phyloP scores from a whole-genome alignment of 23 tunicate species.

The Corella eumyota region DNA sequence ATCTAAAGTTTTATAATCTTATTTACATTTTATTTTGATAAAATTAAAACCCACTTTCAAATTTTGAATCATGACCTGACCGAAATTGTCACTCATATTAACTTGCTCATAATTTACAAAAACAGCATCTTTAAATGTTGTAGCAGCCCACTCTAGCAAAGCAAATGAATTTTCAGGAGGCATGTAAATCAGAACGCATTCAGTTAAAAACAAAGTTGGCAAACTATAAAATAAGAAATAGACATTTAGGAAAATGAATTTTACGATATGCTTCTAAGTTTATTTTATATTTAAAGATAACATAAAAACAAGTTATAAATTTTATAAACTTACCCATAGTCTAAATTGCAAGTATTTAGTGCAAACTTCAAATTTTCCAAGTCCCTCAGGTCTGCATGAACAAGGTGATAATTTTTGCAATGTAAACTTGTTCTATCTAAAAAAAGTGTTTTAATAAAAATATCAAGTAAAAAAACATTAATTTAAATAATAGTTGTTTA shows the following conservation, averaged over 20 bases:
- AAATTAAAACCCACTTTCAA: slow-evolving; percentile 17
- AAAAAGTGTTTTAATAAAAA: too few relatives aligned
- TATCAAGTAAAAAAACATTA: too few relatives aligned
- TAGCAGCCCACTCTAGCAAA: slow-evolving; percentile 31
- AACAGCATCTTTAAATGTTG: slow-evolving; percentile 35
- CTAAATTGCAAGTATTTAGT: slow-evolving; percentile 11
- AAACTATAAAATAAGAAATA: slow-evolving; percentile 22
- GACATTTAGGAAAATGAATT: too few relatives aligned
- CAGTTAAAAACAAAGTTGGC: slow-evolving; percentile 73
- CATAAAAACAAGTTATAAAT: not conserved
- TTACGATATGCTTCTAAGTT: too few relatives aligned
- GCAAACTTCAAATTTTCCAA: slow-evolving; percentile 22
- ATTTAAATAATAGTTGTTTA: too few relatives aligned
- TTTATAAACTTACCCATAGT: slow-evolving; percentile 48
- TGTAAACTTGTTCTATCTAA: too few relatives aligned
- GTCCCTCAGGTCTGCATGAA: slow-evolving; percentile 46
- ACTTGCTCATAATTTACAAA: slow-evolving; percentile 77
- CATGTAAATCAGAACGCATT: slow-evolving; percentile 86
- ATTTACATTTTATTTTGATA: not conserved
- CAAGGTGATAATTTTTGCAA: slow-evolving; percentile 35
- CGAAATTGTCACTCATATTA: slow-evolving; percentile 76
- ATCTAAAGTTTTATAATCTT: too few relatives aligned
- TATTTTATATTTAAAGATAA: too few relatives aligned
- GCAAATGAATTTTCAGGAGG: slow-evolving; percentile 37
- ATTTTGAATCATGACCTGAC: slow-evolving; percentile 68